These are phyloP conservation scores for Drosophila atroscutellata DNA, from an alignment of 2,888 invertebrate genomes.

Conservation along the genomic window DNA sequence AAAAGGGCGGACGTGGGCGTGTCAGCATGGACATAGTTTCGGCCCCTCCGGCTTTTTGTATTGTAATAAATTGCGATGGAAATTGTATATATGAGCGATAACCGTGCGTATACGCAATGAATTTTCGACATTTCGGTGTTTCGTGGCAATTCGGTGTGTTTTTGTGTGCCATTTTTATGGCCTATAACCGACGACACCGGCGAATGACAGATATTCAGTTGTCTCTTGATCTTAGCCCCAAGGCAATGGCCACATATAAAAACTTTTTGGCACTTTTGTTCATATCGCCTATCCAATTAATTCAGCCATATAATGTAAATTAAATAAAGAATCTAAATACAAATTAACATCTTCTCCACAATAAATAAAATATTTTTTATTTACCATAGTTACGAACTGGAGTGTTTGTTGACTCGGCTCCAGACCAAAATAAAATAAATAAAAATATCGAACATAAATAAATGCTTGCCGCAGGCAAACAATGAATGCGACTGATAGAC, in stretches of 20 bases:
- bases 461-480: constrained; percentile 58
- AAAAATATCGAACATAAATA: constrained; percentile 40
- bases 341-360: constrained; percentile 12
- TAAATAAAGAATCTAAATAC: constrained; percentile 44
- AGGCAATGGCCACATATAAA: constrained; percentile 19
- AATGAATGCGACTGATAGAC: constrained; percentile 28
- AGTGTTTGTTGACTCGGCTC: constrained; percentile 27
- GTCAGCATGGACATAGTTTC: constrained; percentile 57
- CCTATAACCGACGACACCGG: constrained; percentile 59
- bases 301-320: constrained; percentile 59
- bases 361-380: constrained; percentile 6
- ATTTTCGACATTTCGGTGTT: constrained; percentile 29
- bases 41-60: constrained; percentile 24
- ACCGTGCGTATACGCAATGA: constrained; percentile 59
- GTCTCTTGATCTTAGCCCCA: constrained; percentile 22
- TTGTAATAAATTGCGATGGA: constrained; percentile 57
- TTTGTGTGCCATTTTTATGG: constrained; percentile 60
- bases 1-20: constrained; percentile 38
- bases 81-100: constrained; percentile 67
- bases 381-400: not conserved
- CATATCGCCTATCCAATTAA: constrained; percentile 51
- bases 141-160: constrained; percentile 19
- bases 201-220: constrained; percentile 55
- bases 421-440: constrained; percentile 1
- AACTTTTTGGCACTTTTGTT: constrained; percentile 16